Percentiles rank a stretch among this genome's conserved stretches.
Evolutionary conservation across 23 tunicate species (phyloP).

Genomic region (Styela clava): DNA sequence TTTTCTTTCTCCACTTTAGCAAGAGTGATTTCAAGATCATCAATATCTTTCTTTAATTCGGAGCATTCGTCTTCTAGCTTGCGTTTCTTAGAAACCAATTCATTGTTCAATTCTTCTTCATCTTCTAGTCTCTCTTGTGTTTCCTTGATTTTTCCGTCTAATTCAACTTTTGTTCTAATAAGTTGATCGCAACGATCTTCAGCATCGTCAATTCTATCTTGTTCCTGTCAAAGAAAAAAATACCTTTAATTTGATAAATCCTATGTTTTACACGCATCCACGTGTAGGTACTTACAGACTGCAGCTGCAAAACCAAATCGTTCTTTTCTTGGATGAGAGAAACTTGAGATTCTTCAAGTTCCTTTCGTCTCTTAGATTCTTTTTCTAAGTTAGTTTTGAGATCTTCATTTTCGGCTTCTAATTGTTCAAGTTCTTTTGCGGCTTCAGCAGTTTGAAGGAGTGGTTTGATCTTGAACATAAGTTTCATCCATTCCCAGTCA

Average conservation of each 20-base stretch:
- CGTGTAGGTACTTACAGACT: constrained; percentile 9
- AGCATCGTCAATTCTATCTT: constrained; percentile 90
- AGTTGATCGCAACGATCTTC: constrained; percentile 93
- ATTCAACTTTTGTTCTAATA: constrained; percentile 80
- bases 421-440: constrained; percentile 84
- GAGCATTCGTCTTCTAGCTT: constrained; percentile 91
- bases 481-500: constrained; percentile 96
- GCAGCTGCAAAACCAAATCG: constrained; percentile 77
- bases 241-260: not conserved
- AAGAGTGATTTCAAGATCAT: constrained; percentile 80
- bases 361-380: constrained; percentile 81
- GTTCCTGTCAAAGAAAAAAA: constrained; percentile 43
- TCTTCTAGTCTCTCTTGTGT: constrained; percentile 88
- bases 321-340: constrained; percentile 89
- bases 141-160: constrained; percentile 97
- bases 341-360: constrained; percentile 91
- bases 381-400: constrained; percentile 80
- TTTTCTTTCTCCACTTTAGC: constrained; percentile 97
- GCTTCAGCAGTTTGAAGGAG: constrained; percentile 92
- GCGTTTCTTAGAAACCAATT: constrained; percentile 75
- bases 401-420: constrained; percentile 76
- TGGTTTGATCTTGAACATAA: constrained; percentile 94
- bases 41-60: constrained; percentile 90
- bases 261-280: not conserved
- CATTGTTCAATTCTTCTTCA: constrained; percentile 84